A percentile compares a stretch with the other conserved stretches of the same genome.
Evolutionary conservation across 2,113 vertebrate species (phyloP).

Genomic region (Prinia subflava): DNA sequence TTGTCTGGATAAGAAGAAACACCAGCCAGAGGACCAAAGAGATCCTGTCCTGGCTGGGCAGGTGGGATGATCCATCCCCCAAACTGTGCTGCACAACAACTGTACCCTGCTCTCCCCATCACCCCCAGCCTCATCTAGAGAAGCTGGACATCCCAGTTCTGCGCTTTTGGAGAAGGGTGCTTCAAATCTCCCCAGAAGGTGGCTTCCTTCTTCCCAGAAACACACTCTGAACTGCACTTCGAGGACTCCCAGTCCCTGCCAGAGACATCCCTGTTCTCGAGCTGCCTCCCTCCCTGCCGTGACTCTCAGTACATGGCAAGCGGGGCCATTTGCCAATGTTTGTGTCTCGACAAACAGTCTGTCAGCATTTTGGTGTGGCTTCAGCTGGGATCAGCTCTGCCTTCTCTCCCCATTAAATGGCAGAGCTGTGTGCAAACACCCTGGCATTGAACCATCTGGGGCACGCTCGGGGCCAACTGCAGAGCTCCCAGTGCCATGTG

Average conservation of each 20-base stretch:
- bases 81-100: neutral
- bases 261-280: conserved; percentile 1
- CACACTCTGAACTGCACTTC: neutral
- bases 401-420: conserved; percentile 58
- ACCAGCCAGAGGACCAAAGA: too few species aligned
- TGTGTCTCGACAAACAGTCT: conserved; percentile 64
- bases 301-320: conserved; percentile 31
- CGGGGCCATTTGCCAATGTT: conserved; percentile 58
- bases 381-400: conserved; percentile 56
- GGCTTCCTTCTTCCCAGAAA: neutral
- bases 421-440: conserved; percentile 60
- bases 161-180: neutral
- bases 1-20: neutral
- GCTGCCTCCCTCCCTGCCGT: neutral
- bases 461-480: conserved; percentile 17
- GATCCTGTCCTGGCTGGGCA: neutral
- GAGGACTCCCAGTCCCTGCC: conserved; percentile 8
- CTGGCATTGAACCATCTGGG: conserved; percentile 57
- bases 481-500: conserved; percentile 17
- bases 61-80: neutral
- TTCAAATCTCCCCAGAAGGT: neutral
- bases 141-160: neutral
- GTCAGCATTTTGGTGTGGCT: conserved; percentile 48
- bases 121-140: neutral
- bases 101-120: fast-evolving